A percentile compares a stretch with the other conserved stretches of the same genome.
Evolutionary conservation across 2,113 vertebrate genomes (phyloP).

Genomic region (Lepus americanus): DNA sequence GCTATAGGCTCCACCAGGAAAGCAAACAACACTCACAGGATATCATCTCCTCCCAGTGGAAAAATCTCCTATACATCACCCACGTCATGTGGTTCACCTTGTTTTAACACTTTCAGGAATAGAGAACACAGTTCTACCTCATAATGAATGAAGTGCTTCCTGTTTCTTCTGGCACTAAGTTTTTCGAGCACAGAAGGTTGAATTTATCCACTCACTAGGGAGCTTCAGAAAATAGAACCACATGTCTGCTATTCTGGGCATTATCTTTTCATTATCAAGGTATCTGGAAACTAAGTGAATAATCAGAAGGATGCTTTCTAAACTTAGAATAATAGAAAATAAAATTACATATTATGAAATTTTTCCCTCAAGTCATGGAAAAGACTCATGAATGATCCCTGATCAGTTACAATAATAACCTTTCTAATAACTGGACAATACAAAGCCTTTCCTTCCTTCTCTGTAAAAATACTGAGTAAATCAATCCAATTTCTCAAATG

Average conservation of each 20-base stretch:
- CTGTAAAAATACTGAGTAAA: constrained; percentile 46
- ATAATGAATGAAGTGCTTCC: background rate
- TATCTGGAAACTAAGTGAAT: constrained; percentile 73
- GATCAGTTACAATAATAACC: constrained; percentile 53
- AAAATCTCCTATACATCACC: background rate
- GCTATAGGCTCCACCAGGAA: background rate
- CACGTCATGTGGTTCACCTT: background rate
- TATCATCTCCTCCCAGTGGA: background rate
- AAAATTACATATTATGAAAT: constrained; percentile 72
- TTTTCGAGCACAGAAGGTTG: constrained; percentile 53
- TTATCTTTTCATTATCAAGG: constrained; percentile 68
- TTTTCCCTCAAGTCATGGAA: constrained; percentile 69
- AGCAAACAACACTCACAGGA: background rate
- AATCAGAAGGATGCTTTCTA: constrained; percentile 75
- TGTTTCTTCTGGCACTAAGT: background rate
- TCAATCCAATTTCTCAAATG: constrained; percentile 23
- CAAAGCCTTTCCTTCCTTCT: constrained; percentile 28
- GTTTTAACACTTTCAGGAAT: background rate
- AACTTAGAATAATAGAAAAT: constrained; percentile 77
- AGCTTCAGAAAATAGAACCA: constrained; percentile 46
- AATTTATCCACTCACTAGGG: constrained; percentile 28
- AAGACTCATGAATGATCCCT: constrained; percentile 69
- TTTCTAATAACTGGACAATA: constrained; percentile 68
- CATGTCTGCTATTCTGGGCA: constrained; percentile 58
- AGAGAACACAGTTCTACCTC: background rate